These are phyloP conservation scores for Chromoteleia sp. DNA, from an alignment of 2,888 invertebrate species.

Conservation along the genomic window DNA sequence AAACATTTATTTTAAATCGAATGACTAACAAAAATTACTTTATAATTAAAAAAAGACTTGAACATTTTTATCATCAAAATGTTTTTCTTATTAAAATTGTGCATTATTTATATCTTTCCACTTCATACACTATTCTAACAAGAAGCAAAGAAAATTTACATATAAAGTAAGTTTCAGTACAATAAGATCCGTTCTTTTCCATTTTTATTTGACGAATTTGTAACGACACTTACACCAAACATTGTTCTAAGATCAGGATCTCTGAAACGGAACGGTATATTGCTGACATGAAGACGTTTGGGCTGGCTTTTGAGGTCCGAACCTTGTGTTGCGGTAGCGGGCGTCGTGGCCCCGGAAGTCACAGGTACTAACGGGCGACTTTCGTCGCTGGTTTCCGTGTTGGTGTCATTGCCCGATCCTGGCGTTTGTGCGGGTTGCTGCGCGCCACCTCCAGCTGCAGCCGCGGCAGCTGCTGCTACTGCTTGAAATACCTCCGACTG, in stretches of 20 bases:
- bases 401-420: conserved; percentile 78
- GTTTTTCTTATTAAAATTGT: no score
- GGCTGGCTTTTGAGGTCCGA: conserved; percentile 90
- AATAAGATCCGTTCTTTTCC: no score
- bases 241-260: conserved; percentile 99
- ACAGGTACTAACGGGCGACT: conserved; percentile 86
- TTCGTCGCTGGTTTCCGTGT: conserved; percentile 80
- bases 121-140: no score
- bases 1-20: no score
- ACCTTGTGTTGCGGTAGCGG: conserved; percentile 86
- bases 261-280: conserved; percentile 99
- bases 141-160: no score
- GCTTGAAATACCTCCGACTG: conserved; percentile 87
- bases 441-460: conserved; percentile 83
- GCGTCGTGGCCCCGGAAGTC: conserved; percentile 84
- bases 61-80: no score
- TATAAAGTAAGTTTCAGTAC: no score
- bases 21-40: no score
- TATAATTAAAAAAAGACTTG: no score
- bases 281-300: conserved; percentile 99
- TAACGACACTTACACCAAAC: conserved; percentile 95
- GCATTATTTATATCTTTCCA: no score
- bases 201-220: background rate
- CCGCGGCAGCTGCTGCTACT: conserved; percentile 84
- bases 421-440: conserved; percentile 81